Evolutionary conservation across 2,113 vertebrate genomes (phyloP).

Genomic region (Hippotragus niger): DNA sequence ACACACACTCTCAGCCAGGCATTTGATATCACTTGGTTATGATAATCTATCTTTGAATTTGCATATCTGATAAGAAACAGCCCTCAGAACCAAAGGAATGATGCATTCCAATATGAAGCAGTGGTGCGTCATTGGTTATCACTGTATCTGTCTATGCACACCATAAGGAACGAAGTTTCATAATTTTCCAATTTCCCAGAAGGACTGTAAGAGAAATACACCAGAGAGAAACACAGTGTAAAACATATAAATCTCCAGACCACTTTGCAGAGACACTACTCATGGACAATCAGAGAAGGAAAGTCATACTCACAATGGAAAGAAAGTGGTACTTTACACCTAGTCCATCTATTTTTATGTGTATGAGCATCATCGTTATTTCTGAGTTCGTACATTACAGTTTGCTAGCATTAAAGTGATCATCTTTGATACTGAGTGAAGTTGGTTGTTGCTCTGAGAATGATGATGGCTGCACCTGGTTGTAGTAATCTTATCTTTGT

Average conservation of each 20-base stretch:
- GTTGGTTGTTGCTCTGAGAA: background rate
- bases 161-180: background rate
- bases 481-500: background rate
- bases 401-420: background rate
- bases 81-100: constrained; percentile 3
- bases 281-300: background rate
- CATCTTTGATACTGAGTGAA: background rate
- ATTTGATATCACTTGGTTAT: background rate
- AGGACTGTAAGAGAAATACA: background rate
- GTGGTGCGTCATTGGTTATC: background rate
- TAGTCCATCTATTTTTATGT: background rate
- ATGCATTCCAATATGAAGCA: background rate
- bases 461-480: background rate
- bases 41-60: background rate
- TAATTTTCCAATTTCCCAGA: background rate
- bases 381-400: background rate
- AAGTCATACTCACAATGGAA: background rate
- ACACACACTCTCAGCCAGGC: background rate
- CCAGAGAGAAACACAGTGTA: background rate
- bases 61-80: background rate
- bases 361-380: background rate
- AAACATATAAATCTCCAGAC: background rate
- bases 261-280: background rate
- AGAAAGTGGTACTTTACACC: background rate
- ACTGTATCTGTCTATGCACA: background rate